phyloP scores from a whole-genome alignment of 2,113 vertebrate genomes.

The Amazona vittata region DNA sequence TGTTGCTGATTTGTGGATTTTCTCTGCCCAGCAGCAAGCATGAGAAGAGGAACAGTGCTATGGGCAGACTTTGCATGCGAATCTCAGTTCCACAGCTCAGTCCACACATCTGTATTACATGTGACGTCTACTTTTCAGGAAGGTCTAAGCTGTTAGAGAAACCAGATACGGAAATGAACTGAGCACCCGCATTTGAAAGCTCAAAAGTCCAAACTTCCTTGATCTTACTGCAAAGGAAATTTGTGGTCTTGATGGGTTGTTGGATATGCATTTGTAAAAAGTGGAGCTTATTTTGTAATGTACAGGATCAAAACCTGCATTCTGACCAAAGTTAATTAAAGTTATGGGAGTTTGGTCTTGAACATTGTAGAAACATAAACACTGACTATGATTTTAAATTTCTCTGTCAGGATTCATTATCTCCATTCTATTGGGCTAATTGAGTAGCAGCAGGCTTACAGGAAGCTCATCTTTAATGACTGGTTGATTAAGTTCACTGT shows the following conservation, averaged over 20 bases:
- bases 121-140: constrained; percentile 20
- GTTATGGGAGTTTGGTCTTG: neutral
- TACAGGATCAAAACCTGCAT: neutral
- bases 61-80: neutral
- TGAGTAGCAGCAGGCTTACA: neutral
- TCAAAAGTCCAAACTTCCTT: neutral
- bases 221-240: neutral
- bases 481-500: neutral
- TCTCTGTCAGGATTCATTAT: neutral
- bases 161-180: neutral
- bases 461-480: neutral
- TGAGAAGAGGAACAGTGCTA: neutral
- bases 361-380: neutral
- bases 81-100: neutral
- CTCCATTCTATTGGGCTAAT: neutral
- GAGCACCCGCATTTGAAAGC: neutral
- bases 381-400: neutral
- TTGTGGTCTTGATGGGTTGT: neutral
- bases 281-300: neutral
- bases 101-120: neutral
- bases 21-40: neutral
- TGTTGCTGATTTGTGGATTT: neutral
- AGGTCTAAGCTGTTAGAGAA: neutral
- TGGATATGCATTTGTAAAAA: neutral
- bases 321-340: neutral